Conservation (phyloP, 2,797 vertebrate species). For the Galaxias olidus region DNA sequence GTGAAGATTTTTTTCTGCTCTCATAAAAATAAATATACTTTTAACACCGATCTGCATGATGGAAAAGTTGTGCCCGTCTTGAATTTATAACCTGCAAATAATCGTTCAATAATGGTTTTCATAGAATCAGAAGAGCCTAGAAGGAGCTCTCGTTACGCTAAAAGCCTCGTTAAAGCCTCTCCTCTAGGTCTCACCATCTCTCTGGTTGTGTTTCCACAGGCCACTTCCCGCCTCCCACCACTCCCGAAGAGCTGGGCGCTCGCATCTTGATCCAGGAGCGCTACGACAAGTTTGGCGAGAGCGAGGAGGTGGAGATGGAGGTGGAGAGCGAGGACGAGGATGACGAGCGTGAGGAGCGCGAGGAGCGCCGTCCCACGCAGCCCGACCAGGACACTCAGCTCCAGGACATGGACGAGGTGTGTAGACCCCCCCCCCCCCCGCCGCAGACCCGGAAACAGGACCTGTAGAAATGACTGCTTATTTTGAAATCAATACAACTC, state of each 20-base stretch:
- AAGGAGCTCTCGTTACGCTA: neutral
- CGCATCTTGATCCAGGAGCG: conserved; percentile 98
- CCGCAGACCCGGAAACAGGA: no score
- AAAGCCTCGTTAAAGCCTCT: no score
- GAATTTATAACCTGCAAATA: no score
- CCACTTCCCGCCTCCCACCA: conserved; percentile 98
- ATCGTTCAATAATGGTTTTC: no score
- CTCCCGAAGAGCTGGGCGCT: conserved; percentile 94
- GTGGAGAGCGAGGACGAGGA: conserved; percentile 97
- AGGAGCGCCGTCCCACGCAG: conserved; percentile 80
- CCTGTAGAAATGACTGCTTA: no score
- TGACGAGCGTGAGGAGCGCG: conserved; percentile 79
- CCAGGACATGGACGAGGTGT: conserved; percentile 98
- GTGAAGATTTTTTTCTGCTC: no score
- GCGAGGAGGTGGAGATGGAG: conserved; percentile 99
- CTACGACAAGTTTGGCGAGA: conserved; percentile 98
- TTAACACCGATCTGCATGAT: no score
- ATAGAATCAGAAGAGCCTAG: neutral
- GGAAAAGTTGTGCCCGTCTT: no score
- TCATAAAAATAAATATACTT: no score
- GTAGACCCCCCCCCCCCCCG: no score
- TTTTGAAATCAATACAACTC: no score
- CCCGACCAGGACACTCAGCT: conserved; percentile 97
- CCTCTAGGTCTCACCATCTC: no score
- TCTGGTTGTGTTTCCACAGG: conserved; percentile 67